Conservation (phyloP, 2,888 invertebrate species). For the Melanophora roralis region DNA sequence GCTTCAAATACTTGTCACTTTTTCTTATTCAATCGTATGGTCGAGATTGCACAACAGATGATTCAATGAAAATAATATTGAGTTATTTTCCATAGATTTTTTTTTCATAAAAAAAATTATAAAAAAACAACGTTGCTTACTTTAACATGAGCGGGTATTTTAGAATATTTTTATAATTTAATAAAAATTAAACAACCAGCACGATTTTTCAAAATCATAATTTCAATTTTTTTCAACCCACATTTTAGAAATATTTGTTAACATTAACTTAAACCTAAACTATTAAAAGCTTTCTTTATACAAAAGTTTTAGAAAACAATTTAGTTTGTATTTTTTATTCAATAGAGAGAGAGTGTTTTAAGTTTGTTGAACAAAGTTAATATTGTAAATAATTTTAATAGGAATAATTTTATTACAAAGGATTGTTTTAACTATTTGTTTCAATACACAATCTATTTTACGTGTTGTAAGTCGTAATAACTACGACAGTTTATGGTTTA, state of each 20-base stretch:
- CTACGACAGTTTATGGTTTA: no score
- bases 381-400: no score
- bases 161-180: background rate
- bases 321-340: slow-evolving; percentile 26
- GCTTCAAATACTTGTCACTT: slow-evolving; percentile 38
- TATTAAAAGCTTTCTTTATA: background rate
- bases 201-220: no score
- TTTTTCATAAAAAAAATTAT: background rate
- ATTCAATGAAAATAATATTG: slow-evolving; percentile 12
- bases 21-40: slow-evolving; percentile 16
- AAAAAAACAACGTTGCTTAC: background rate
- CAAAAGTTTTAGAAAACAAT: background rate
- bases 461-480: no score
- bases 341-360: slow-evolving; percentile 9
- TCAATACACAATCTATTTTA: no score
- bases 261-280: background rate
- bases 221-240: no score
- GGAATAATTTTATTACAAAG: no score
- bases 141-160: background rate
- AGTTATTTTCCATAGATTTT: slow-evolving; percentile 3
- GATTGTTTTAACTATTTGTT: no score
- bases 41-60: slow-evolving; percentile 17
- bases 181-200: no score
- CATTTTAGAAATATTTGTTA: background rate
- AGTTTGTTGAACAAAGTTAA: no score